A percentile compares a stretch with the other conserved stretches of the same genome.
phyloP scores from a whole-genome alignment of 2,888 invertebrate genomes.

The Hypena proboscidalis region DNA sequence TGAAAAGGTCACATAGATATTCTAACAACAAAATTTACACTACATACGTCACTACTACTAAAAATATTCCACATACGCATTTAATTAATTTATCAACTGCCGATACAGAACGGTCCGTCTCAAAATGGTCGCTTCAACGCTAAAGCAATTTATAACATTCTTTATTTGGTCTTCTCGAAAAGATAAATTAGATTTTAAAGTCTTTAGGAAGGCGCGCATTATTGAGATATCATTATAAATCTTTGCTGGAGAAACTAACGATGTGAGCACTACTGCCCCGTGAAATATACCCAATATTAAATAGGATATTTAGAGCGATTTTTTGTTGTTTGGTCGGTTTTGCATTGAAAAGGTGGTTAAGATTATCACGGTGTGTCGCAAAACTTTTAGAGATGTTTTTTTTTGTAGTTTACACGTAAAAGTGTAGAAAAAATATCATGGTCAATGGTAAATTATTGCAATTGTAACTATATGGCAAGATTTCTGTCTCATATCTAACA shows the following conservation, averaged over 20 bases:
- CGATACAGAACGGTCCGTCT: conserved; percentile 14
- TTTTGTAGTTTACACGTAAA: too few relatives aligned
- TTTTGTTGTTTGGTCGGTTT: too few relatives aligned
- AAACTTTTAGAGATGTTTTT: conserved; percentile 25
- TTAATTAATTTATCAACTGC: conserved; percentile 16
- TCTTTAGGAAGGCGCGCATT: conserved; percentile 28
- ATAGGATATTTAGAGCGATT: neutral
- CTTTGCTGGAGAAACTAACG: conserved; percentile 19
- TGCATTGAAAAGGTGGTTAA: conserved; percentile 4
- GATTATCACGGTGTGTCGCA: neutral
- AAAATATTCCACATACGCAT: conserved; percentile 8
- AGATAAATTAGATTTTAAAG: conserved; percentile 39
- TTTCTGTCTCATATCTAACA: too few relatives aligned
- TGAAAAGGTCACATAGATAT: too few relatives aligned
- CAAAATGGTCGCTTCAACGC: conserved; percentile 14
- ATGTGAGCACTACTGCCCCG: conserved; percentile 16
- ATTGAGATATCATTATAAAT: conserved; percentile 34
- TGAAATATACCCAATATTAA: conserved; percentile 5
- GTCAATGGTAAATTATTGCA: too few relatives aligned
- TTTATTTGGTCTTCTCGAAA: conserved; percentile 21
- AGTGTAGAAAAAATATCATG: too few relatives aligned
- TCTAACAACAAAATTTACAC: too few relatives aligned
- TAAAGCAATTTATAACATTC: conserved; percentile 23
- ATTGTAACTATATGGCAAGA: too few relatives aligned
- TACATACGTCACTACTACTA: conserved; percentile 1